Conservation (phyloP, 2,113 vertebrate species). For the Python bivittatus region DNA sequence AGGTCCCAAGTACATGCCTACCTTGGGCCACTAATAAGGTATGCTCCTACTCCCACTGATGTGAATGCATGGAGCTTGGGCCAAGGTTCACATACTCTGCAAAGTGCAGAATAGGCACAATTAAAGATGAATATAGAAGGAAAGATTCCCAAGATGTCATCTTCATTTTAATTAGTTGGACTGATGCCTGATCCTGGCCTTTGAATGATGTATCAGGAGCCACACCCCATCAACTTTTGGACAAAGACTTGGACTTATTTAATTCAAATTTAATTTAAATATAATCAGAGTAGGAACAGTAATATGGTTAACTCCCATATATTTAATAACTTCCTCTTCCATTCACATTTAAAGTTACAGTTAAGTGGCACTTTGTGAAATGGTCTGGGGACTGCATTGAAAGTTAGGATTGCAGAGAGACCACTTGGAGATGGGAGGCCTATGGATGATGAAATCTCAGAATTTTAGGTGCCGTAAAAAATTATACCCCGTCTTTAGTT, state of each 20-base stretch:
- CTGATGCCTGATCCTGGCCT: background rate
- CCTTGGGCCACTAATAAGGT: background rate
- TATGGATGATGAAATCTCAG: background rate
- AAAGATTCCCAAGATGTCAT: background rate
- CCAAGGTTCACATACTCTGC: background rate
- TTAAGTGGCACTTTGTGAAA: background rate
- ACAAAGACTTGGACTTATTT: background rate
- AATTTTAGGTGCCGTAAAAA: background rate
- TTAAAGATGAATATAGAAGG: background rate
- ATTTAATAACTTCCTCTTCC: background rate
- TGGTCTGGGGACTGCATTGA: background rate
- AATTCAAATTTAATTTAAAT: background rate
- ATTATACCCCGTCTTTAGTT: background rate
- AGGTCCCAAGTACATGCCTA: background rate
- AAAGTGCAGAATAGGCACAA: background rate
- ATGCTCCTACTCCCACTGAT: background rate
- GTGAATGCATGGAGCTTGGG: background rate
- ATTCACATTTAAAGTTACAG: background rate
- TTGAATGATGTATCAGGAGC: background rate
- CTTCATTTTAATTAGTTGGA: background rate
- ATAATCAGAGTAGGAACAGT: background rate
- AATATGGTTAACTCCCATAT: background rate
- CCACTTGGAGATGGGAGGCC: background rate
- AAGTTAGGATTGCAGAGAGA: background rate
- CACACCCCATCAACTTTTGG: background rate